Conservation (phyloP, 2,888 invertebrate genomes). For the Macaria liturata region DNA sequence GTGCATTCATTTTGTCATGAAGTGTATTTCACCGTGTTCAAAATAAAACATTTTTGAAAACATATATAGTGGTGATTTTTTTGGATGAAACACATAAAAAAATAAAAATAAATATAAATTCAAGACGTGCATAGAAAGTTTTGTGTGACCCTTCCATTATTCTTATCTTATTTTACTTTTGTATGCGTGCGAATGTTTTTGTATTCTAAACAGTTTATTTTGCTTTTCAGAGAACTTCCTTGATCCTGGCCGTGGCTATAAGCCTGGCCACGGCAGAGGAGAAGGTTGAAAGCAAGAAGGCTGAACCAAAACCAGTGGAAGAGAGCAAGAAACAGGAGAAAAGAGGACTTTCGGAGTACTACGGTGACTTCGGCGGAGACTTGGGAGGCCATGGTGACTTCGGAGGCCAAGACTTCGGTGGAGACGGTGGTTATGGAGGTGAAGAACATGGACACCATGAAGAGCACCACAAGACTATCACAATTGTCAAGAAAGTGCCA, state of each 20-base stretch:
- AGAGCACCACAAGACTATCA: conserved; percentile 86
- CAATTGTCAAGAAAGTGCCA: conserved; percentile 87
- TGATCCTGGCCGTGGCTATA: conserved; percentile 80
- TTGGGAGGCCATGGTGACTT: conserved; percentile 35
- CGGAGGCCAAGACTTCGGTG: conserved; percentile 43
- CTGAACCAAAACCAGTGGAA: conserved; percentile 69
- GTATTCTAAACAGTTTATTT: conserved; percentile 8
- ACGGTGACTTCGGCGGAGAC: conserved; percentile 64
- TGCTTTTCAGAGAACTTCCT: conserved; percentile 68
- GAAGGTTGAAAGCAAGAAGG: conserved; percentile 74
- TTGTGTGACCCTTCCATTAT: too few species aligned
- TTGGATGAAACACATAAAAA: too few species aligned
- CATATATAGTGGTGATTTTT: too few species aligned
- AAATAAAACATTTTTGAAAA: too few species aligned
- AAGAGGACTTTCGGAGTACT: conserved; percentile 78
- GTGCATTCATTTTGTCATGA: conserved; percentile 22
- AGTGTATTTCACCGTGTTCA: conserved; percentile 15
- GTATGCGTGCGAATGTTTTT: background rate
- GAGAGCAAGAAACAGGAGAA: conserved; percentile 82
- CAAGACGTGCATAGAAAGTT: too few species aligned
- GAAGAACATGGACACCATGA: conserved; percentile 54
- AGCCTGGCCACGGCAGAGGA: conserved; percentile 83
- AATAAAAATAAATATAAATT: too few species aligned
- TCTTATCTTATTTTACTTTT: too few species aligned
- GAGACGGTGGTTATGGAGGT: conserved; percentile 44